These are phyloP conservation scores for Zoanthus sociatus DNA, from an alignment of 92 coral and sea anemone species.

Conservation along the genomic window DNA sequence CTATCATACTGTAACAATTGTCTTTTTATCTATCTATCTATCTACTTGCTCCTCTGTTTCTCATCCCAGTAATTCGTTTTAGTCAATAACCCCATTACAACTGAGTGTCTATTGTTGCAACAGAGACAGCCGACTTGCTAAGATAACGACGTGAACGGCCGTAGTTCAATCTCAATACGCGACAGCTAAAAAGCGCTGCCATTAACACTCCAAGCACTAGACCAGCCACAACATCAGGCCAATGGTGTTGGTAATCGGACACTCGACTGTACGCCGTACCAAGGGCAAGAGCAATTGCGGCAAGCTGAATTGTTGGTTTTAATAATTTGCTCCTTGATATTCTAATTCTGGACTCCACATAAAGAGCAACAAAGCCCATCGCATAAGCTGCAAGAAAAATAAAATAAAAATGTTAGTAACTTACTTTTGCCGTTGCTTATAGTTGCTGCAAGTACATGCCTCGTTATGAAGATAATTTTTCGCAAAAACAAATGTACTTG, in stretches of 20 bases:
- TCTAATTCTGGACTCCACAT: slow-evolving; percentile 63
- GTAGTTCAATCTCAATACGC: slow-evolving; percentile 37
- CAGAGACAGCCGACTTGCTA: background rate
- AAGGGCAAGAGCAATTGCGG: slow-evolving; percentile 62
- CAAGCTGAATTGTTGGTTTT: slow-evolving; percentile 74
- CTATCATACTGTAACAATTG: too few relatives aligned
- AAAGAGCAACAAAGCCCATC: slow-evolving; percentile 67
- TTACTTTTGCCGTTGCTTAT: too few relatives aligned
- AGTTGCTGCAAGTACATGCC: too few relatives aligned
- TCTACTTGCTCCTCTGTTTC: too few relatives aligned
- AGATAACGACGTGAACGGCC: background rate
- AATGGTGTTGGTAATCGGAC: slow-evolving; percentile 86
- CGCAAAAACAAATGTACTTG: too few relatives aligned
- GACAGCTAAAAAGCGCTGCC: slow-evolving; percentile 62
- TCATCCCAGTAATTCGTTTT: too few relatives aligned
- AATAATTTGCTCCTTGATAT: slow-evolving; percentile 66
- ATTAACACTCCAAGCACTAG: slow-evolving; percentile 68
- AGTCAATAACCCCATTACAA: background rate
- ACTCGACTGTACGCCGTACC: slow-evolving; percentile 72
- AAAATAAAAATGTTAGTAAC: too few relatives aligned
- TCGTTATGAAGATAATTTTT: too few relatives aligned
- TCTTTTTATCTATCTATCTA: too few relatives aligned
- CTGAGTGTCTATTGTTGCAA: slow-evolving; percentile 6
- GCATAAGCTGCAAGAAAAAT: slow-evolving; percentile 70
- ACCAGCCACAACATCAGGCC: slow-evolving; percentile 86